These are phyloP conservation scores for Tetragnatha versicolor DNA, from an alignment of 1,140 invertebrate species.

Conservation along the genomic window DNA sequence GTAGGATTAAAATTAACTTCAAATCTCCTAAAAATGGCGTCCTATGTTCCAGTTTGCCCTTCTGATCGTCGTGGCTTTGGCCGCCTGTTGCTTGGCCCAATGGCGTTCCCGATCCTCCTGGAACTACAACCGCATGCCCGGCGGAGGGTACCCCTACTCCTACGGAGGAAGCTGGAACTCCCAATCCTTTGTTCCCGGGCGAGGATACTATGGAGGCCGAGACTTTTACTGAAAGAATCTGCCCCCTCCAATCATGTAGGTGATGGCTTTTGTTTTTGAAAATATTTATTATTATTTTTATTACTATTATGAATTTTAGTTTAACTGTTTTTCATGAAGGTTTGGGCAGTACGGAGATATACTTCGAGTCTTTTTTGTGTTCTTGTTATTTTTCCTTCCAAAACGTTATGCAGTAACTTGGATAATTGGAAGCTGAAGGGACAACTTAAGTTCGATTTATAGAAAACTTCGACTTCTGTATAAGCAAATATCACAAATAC, in stretches of 20 bases:
- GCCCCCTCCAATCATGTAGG: too few species aligned
- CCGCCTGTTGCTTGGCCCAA: conserved; percentile 26
- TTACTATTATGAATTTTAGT: background rate
- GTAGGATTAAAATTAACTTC: too few species aligned
- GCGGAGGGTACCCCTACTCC: background rate
- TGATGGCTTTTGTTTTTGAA: too few species aligned
- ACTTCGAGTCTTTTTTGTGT: too few species aligned
- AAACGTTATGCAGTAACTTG: too few species aligned
- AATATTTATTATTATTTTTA: background rate
- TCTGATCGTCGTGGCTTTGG: conserved; percentile 17
- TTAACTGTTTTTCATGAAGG: background rate
- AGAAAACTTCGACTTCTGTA: too few species aligned
- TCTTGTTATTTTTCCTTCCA: too few species aligned
- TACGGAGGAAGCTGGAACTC: conserved; percentile 1
- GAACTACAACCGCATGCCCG: background rate
- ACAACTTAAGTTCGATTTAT: too few species aligned
- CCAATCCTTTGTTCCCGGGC: background rate
- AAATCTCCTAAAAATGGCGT: background rate
- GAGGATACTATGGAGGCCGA: background rate
- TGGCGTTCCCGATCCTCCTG: background rate
- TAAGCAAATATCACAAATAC: too few species aligned
- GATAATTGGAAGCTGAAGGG: too few species aligned
- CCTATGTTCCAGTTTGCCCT: conserved; percentile 12
- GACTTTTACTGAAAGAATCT: background rate
- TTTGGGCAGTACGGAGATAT: too few species aligned